Percentiles rank a stretch among this genome's conserved stretches.
phyloP scores from a whole-genome alignment of 2,113 vertebrate genomes.

The Vidua chalybeata region DNA sequence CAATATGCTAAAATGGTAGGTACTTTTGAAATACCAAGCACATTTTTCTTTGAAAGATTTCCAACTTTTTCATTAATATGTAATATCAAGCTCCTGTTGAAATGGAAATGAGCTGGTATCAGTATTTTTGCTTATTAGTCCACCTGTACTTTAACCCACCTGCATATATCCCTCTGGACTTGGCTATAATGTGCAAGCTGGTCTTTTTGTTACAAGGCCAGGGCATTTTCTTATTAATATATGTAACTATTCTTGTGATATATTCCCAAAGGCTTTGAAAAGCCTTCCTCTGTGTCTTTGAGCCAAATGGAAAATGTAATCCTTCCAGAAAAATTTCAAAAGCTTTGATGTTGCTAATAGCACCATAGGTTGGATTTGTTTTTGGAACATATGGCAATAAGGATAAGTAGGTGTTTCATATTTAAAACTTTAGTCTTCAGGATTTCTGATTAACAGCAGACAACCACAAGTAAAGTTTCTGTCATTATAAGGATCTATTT shows the following conservation, averaged over 20 bases:
- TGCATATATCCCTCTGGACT: slow-evolving; percentile 16
- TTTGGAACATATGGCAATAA: slow-evolving; percentile 5
- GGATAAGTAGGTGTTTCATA: slow-evolving; percentile 7
- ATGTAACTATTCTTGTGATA: not conserved
- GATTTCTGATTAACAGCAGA: not conserved
- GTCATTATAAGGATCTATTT: not conserved
- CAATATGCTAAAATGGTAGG: slow-evolving; percentile 27
- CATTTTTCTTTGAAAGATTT: slow-evolving; percentile 50
- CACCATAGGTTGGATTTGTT: slow-evolving; percentile 27
- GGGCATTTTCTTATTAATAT: slow-evolving; percentile 14
- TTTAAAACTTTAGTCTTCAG: not conserved
- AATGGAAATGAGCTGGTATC: slow-evolving; percentile 22
- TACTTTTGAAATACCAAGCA: slow-evolving; percentile 38
- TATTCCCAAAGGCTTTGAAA: slow-evolving; percentile 17
- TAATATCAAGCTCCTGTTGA: not conserved
- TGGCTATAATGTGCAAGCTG: slow-evolving; percentile 20
- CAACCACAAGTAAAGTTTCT: not conserved
- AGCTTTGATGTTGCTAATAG: slow-evolving; percentile 38
- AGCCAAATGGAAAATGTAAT: slow-evolving; percentile 27
- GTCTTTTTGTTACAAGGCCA: slow-evolving; percentile 1
- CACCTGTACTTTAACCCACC: slow-evolving; percentile 13
- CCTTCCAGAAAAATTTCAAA: slow-evolving; percentile 21
- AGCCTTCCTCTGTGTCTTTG: not conserved
- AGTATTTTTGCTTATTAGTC: slow-evolving; percentile 42
- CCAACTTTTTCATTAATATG: slow-evolving; percentile 11